Evolutionary conservation across 1,140 invertebrate species (phyloP).

Genomic region (Anastrepha ludens): DNA sequence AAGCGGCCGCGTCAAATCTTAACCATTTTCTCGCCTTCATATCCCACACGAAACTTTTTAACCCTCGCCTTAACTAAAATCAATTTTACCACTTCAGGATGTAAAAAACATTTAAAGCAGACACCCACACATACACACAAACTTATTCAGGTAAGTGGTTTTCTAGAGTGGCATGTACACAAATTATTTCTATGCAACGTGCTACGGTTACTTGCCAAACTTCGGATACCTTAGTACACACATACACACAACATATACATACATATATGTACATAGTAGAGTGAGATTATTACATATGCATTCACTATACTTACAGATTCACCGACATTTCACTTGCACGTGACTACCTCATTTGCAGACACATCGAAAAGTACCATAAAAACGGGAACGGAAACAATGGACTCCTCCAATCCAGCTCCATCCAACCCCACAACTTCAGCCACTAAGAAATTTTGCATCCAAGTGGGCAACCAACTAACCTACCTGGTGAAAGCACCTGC

Average conservation of each 20-base stretch:
- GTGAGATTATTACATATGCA: not conserved
- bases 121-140: not conserved
- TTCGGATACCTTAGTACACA: not conserved
- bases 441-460: not conserved
- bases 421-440: not conserved
- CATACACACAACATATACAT: not conserved
- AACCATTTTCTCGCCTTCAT: not conserved
- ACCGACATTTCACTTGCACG: not conserved
- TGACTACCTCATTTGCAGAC: constrained; percentile 32
- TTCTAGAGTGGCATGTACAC: not conserved
- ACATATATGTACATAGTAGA: not conserved
- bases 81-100: not conserved
- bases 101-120: not conserved
- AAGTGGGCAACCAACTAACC: constrained; percentile 11
- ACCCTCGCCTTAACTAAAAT: not conserved
- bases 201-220: constrained; percentile 26
- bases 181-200: constrained; percentile 36
- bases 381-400: constrained; percentile 5
- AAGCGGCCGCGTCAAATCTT: not conserved
- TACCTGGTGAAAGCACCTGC: not conserved
- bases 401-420: not conserved
- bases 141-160: constrained; percentile 2
- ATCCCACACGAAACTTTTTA: not conserved
- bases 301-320: not conserved
- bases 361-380: constrained; percentile 5